Evolutionary conservation across 2,797 vertebrate species (phyloP).

Genomic region (Diplodus puntazzo): DNA sequence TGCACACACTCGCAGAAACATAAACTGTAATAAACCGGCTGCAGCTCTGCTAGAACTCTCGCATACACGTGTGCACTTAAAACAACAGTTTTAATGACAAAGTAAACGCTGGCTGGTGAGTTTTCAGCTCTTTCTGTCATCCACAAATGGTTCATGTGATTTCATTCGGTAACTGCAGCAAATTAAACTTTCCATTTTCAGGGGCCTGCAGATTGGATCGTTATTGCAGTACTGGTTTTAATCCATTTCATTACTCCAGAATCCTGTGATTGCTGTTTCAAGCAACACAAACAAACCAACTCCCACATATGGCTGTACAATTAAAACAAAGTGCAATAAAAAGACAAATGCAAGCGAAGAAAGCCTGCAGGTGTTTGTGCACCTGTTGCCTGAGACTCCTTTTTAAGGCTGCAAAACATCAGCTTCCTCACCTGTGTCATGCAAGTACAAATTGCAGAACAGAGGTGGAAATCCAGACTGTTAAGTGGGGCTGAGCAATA

Average conservation of each 20-base stretch:
- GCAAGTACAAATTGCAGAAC: neutral
- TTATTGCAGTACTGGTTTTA: conserved; percentile 14
- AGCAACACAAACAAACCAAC: conserved; percentile 7
- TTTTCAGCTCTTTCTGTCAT: neutral
- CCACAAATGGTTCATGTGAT: neutral
- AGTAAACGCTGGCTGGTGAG: no score
- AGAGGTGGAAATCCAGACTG: neutral
- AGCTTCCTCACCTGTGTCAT: neutral
- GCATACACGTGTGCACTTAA: neutral
- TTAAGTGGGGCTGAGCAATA: neutral
- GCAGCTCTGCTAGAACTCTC: neutral
- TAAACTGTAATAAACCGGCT: neutral
- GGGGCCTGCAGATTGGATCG: conserved; percentile 16
- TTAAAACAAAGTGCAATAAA: conserved; percentile 32
- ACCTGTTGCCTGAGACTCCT: conserved; percentile 10
- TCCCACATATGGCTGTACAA: conserved; percentile 32
- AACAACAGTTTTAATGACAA: neutral
- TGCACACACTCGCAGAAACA: neutral
- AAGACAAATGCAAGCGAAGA: conserved; percentile 41
- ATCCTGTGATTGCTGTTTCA: neutral
- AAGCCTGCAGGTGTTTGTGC: conserved; percentile 18
- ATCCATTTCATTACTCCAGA: conserved; percentile 20
- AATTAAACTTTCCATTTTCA: conserved; percentile 1
- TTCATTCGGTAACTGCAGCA: neutral
- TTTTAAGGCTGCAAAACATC: neutral